These are phyloP conservation scores for Tetragnatha montana DNA, from an alignment of 2,888 invertebrate genomes.

Conservation along the genomic window DNA sequence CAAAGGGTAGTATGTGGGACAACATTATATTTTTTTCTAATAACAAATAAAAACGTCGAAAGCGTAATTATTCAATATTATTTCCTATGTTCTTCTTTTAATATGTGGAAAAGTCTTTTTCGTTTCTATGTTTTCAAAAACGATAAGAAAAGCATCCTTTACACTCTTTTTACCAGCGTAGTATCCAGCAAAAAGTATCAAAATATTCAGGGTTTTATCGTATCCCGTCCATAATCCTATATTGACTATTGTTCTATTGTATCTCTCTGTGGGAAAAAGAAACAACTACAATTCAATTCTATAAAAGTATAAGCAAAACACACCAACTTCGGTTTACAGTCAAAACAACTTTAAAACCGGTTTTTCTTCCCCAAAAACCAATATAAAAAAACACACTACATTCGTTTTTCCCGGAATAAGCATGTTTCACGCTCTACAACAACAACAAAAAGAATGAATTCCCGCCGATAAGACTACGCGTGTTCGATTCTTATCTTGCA, in stretches of 20 bases:
- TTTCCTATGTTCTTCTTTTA: too few relatives aligned
- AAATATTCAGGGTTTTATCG: too few relatives aligned
- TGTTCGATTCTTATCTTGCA: neutral
- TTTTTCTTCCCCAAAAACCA: neutral
- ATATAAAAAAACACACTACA: neutral
- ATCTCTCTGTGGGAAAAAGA: neutral
- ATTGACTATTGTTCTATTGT: neutral
- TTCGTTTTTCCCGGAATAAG: neutral
- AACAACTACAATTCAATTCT: neutral
- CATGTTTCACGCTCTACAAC: conserved; percentile 3
- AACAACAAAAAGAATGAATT: neutral
- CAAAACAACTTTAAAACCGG: neutral
- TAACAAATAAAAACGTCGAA: too few relatives aligned
- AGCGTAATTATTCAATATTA: too few relatives aligned
- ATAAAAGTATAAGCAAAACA: neutral
- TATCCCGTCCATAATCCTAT: too few relatives aligned
- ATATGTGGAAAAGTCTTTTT: too few relatives aligned
- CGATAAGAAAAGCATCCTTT: too few relatives aligned
- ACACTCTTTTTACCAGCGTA: too few relatives aligned
- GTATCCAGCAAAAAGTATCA: too few relatives aligned
- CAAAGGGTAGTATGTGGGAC: too few relatives aligned
- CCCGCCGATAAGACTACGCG: neutral
- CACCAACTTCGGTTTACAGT: neutral
- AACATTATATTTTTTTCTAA: too few relatives aligned
- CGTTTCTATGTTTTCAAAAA: too few relatives aligned